phyloP scores from a whole-genome alignment of 2,888 invertebrate species.

The Trypoxylon attenuatum region DNA sequence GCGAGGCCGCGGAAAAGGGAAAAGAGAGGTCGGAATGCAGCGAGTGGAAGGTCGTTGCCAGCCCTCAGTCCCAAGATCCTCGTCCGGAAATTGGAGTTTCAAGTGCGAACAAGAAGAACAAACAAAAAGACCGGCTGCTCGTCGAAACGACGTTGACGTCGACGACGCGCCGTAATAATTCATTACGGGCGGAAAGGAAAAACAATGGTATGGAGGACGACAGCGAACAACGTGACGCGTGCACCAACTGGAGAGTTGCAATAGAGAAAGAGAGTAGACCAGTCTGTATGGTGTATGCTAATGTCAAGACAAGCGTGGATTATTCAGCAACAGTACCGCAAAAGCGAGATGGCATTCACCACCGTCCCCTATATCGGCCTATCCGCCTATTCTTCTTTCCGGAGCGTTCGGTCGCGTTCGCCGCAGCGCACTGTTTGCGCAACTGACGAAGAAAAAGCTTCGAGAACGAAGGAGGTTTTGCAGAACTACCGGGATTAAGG shows the following conservation, averaged over 20 bases:
- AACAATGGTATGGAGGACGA: conserved; percentile 20
- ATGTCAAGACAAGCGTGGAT: conserved; percentile 53
- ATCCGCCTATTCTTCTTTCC: neutral
- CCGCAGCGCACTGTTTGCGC: too few species aligned
- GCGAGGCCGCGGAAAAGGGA: neutral
- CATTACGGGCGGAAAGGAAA: conserved; percentile 19
- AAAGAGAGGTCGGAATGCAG: neutral
- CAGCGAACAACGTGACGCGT: too few species aligned
- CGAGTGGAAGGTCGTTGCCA: neutral
- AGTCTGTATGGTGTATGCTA: conserved; percentile 32
- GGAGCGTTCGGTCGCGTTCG: too few species aligned
- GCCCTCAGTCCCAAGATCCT: conserved; percentile 14
- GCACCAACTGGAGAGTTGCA: too few species aligned
- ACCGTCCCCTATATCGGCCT: too few species aligned
- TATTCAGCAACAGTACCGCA: conserved; percentile 46
- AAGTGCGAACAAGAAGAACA: conserved; percentile 31
- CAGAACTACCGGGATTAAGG: conserved; percentile 65
- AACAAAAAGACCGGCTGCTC: neutral
- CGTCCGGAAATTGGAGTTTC: conserved; percentile 45
- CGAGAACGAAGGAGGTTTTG: conserved; percentile 35
- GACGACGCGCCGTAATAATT: conserved; percentile 39
- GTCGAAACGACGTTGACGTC: conserved; percentile 4
- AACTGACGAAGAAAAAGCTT: conserved; percentile 45
- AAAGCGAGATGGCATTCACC: too few species aligned
- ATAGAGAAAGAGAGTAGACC: too few species aligned